phyloP scores from a whole-genome alignment of 2,113 vertebrate species.

The Mus pahari region DNA sequence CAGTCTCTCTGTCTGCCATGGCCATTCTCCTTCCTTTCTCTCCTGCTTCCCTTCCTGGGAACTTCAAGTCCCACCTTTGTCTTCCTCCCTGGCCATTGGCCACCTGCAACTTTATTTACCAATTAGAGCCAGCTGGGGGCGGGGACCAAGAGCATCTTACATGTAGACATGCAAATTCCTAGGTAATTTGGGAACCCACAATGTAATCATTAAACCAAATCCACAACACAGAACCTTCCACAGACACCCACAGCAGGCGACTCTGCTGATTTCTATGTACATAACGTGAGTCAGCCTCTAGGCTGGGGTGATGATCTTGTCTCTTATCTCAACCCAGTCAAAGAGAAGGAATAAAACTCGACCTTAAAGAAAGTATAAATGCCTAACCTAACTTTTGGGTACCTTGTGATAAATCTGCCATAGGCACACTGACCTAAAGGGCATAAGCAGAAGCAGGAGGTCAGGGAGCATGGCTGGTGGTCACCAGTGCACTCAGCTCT shows the following conservation, averaged over 20 bases:
- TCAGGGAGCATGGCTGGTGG: neutral
- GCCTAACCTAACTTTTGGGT: neutral
- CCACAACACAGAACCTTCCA: no score
- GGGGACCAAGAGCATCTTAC: no score
- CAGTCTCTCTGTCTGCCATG: no score
- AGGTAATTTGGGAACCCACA: no score
- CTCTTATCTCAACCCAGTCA: rapidly evolving
- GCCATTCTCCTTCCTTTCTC: no score
- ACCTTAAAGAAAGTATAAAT: neutral
- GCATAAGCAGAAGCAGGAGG: neutral
- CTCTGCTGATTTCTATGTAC: neutral
- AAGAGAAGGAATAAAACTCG: neutral
- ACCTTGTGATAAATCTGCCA: neutral
- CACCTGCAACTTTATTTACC: no score
- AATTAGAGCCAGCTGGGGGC: no score
- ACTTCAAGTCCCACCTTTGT: no score
- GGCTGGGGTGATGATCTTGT: neutral
- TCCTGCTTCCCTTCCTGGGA: no score
- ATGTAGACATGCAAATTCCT: no score
- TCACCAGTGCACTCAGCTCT: neutral
- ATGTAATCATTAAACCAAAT: no score
- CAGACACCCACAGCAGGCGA: neutral
- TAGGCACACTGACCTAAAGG: neutral
- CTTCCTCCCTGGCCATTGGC: no score
- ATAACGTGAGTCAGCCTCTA: neutral